phyloP scores from a whole-genome alignment of 2,888 invertebrate genomes.

The Listrodromus nycthemerus region DNA sequence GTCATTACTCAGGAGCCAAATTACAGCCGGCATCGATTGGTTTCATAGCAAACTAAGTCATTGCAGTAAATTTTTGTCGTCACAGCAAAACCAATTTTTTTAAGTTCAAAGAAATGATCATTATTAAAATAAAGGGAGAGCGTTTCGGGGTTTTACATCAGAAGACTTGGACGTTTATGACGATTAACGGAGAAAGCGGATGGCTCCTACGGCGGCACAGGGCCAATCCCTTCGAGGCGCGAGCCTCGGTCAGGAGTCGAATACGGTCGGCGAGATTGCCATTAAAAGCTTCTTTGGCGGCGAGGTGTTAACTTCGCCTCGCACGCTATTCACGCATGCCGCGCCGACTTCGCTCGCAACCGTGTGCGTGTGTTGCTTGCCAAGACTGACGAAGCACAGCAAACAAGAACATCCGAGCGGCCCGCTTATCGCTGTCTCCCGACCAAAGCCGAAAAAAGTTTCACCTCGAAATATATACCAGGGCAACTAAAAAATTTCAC shows the following conservation, averaged over 20 bases:
- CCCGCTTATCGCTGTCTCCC: background rate
- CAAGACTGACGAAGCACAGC: background rate
- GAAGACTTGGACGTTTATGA: conserved; percentile 12
- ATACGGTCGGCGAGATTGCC: conserved; percentile 42
- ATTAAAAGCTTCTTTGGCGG: conserved; percentile 68
- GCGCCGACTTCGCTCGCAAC: background rate
- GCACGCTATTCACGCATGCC: conserved; percentile 2
- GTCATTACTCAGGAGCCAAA: no score
- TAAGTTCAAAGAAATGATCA: no score
- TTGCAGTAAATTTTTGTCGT: no score
- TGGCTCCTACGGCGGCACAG: background rate
- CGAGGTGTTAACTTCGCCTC: conserved; percentile 46
- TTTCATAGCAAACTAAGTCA: no score
- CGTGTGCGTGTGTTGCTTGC: conserved; percentile 23
- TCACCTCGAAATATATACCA: no score
- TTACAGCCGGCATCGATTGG: no score
- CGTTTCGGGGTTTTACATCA: background rate
- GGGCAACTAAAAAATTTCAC: background rate
- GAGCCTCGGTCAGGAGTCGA: conserved; percentile 27
- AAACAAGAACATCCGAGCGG: conserved; percentile 20
- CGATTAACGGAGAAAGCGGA: conserved; percentile 49
- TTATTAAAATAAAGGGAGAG: no score
- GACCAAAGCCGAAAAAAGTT: no score
- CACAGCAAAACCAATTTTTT: no score
- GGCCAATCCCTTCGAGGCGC: no score